These are phyloP conservation scores for Taxidea taxus DNA, from an alignment of 2,113 vertebrate genomes.

Conservation along the genomic window DNA sequence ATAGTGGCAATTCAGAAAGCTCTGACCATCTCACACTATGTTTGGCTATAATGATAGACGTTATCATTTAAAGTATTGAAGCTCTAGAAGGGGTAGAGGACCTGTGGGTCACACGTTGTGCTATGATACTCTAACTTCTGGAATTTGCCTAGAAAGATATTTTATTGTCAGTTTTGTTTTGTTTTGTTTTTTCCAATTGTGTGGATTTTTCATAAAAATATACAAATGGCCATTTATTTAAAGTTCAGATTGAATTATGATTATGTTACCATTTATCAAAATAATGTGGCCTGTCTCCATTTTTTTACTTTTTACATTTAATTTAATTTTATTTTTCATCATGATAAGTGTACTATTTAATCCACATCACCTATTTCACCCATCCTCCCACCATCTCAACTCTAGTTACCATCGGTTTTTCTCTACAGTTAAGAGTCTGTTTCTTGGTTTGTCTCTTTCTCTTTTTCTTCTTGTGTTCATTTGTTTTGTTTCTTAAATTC, in stretches of 20 bases:
- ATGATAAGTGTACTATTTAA: neutral
- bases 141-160: neutral
- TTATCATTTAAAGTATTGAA: neutral
- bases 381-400: neutral
- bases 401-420: neutral
- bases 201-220: neutral
- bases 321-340: neutral
- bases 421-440: neutral
- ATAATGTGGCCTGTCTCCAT: neutral
- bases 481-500: neutral
- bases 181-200: neutral
- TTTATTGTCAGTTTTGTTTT: neutral
- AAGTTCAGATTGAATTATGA: neutral
- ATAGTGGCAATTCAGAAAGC: neutral
- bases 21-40: too few species aligned
- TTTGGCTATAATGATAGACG: neutral
- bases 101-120: neutral
- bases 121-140: neutral
- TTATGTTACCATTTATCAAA: neutral
- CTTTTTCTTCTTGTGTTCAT: neutral
- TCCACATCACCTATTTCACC: neutral
- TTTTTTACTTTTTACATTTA: neutral
- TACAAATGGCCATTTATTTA: neutral
- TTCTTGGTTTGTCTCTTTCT: neutral
- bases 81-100: neutral